These are phyloP conservation scores for Andrena flavipes DNA, from an alignment of 2,888 invertebrate species.

Conservation along the genomic window DNA sequence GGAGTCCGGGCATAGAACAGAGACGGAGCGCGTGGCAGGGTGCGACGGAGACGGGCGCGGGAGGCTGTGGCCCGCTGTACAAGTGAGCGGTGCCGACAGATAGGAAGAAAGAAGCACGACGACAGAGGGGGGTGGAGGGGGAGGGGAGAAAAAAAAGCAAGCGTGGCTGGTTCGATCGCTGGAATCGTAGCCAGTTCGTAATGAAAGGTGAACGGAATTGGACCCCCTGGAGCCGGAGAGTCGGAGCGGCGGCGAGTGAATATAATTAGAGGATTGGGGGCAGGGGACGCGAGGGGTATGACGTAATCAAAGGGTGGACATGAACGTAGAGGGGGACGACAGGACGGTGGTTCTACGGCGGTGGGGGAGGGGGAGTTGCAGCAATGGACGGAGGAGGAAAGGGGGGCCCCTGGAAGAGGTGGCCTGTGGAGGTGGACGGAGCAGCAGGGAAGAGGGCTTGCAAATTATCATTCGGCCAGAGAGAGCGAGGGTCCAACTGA, in stretches of 20 bases:
- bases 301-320: conserved; percentile 84
- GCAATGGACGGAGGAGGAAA: conserved; percentile 64
- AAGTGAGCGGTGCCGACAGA: conserved; percentile 38
- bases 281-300: conserved; percentile 77
- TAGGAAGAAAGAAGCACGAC: conserved; percentile 31
- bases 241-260: conserved; percentile 83
- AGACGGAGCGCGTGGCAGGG: conserved; percentile 16
- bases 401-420: conserved; percentile 66
- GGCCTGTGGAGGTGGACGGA: conserved; percentile 58
- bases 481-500: conserved; percentile 80
- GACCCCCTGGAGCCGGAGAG: conserved; percentile 82
- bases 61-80: conserved; percentile 11
- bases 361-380: conserved; percentile 59
- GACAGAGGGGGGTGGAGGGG: conserved; percentile 12
- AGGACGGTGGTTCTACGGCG: conserved; percentile 58
- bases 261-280: conserved; percentile 84
- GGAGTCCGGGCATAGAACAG: conserved; percentile 45
- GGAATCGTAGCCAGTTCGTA: conserved; percentile 82
- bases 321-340: conserved; percentile 68
- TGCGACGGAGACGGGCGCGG: conserved; percentile 20
- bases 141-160: conserved; percentile 65
- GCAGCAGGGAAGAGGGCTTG: conserved; percentile 71
- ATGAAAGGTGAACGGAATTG: conserved; percentile 85
- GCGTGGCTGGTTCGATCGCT: conserved; percentile 80
- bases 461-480: conserved; percentile 84